A percentile compares a stretch with the other conserved stretches of the same genome.
These are phyloP conservation scores for Cacatua alba DNA, from an alignment of 2,113 vertebrate genomes.

Conservation along the genomic window DNA sequence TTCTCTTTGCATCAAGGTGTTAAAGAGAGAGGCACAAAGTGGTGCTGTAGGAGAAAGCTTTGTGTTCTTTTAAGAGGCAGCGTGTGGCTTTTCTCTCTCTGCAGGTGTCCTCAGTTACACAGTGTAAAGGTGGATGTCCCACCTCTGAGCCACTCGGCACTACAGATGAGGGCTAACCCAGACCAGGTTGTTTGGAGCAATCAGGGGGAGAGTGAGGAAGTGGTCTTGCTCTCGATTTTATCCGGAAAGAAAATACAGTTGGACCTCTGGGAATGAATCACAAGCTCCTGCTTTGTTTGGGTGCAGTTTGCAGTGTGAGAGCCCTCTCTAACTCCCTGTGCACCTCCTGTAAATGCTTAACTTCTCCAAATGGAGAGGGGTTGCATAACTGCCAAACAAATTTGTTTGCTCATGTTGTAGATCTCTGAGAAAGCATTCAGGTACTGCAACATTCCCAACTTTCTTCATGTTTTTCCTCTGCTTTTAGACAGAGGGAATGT, in stretches of 20 bases:
- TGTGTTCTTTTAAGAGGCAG: background rate
- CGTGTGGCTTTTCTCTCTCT: background rate
- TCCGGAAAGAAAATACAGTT: conserved; percentile 20
- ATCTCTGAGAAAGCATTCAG: background rate
- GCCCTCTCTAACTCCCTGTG: background rate
- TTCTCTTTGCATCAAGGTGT: background rate
- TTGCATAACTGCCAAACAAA: background rate
- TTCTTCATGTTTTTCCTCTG: background rate
- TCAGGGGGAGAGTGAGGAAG: conserved; percentile 71
- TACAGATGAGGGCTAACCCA: background rate
- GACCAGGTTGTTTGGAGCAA: conserved; percentile 47
- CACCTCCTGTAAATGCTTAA: background rate
- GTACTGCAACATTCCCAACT: background rate
- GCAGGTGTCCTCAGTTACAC: background rate
- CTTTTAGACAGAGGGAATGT: background rate
- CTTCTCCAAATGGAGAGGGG: background rate
- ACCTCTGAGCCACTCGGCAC: background rate
- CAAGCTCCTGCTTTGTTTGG: background rate
- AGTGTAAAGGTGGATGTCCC: background rate
- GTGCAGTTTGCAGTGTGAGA: background rate
- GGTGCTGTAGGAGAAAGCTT: background rate
- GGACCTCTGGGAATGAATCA: background rate
- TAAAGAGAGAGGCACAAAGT: background rate
- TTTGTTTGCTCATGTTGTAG: background rate
- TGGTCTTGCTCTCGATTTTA: conserved; percentile 46